phyloP scores from a whole-genome alignment of 2,888 invertebrate species.

The Drosophila maculinotata region DNA sequence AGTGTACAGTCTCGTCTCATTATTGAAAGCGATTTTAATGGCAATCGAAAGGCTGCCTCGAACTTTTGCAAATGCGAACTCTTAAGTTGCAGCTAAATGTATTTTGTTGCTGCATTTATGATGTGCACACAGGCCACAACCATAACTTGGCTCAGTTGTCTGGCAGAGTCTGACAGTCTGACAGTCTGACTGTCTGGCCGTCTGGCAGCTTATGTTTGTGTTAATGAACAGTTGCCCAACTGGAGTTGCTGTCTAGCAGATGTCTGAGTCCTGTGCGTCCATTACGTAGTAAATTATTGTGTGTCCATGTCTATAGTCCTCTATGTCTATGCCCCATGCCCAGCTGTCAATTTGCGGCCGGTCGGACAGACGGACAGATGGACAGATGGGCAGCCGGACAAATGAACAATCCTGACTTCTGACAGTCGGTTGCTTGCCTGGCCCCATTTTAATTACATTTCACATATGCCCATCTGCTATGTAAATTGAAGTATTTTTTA shows the following conservation, averaged over 20 bases:
- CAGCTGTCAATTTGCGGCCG: conserved; percentile 67
- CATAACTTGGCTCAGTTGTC: conserved; percentile 18
- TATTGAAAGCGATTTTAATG: conserved; percentile 67
- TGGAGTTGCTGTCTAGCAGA: conserved; percentile 59
- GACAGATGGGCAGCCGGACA: conserved; percentile 13
- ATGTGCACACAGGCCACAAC: conserved; percentile 27
- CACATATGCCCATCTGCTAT: conserved; percentile 37
- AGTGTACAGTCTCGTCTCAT: conserved; percentile 37
- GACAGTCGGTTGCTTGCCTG: conserved; percentile 65
- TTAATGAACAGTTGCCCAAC: conserved; percentile 70
- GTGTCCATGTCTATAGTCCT: conserved; percentile 46
- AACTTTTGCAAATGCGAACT: conserved; percentile 31
- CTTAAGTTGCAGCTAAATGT: conserved; percentile 18
- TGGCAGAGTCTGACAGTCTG: conserved; percentile 6
- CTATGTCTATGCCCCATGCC: conserved; percentile 17
- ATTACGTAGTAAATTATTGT: conserved; percentile 79
- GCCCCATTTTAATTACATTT: conserved; percentile 71
- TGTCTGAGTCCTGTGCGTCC: conserved; percentile 61
- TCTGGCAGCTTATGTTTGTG: conserved; percentile 76
- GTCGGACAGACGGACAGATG: conserved; percentile 24
- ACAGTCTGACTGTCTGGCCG: conserved; percentile 25
- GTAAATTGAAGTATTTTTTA: conserved; percentile 33
- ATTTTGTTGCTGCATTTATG: conserved; percentile 47
- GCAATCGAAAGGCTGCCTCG: conserved; percentile 49
- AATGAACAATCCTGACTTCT: conserved; percentile 64